Base-by-base conservation (phyloP, 2,113 vertebrate genomes). In the Polypterus senegalus region DNA sequence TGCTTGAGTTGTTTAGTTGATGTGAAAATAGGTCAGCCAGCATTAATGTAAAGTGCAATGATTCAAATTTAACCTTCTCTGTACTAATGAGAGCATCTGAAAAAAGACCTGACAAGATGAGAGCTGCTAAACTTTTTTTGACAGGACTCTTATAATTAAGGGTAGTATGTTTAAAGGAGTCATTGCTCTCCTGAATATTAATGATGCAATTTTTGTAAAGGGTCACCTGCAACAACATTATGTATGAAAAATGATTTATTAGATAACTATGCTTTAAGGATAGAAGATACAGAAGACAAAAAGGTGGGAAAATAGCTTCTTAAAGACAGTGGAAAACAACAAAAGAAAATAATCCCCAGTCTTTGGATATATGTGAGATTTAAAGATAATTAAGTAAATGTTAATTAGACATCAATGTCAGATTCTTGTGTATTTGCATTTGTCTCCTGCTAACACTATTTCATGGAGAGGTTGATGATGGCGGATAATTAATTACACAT, bases 61-160 rank as follows among this genome's bases (percentile, higher is more conserved):
- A 27, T 45, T 49, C 55, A n/a, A 5, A 58, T 64, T 56, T 61
- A 43, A 11, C 49, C 55, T 27, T 45, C 11, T 7, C 47, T 27
- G 65, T 51, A 62, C 67, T 71, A 71, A 65, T 61, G 60, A 76
- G 68, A 9, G 55, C 48, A 68, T 48, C 65, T 3, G 4, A 64
- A 74, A 65, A 46, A 5, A 63, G 47, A 57, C 62, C 53, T 60
- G 64, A 47, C 7, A 49, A 70, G 48, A 47, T 8, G 67, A 55
- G 3, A 63, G 48, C 63, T 6, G 45, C 8, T 51, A 69, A 67
- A 62, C 59, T 54, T 11, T 7, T 58, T 71, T 72, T 63, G 46
- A 49, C 61, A 61, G 66, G 62, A 61, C 2, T 69, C 63, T 74
- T 72, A 61, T 66, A 66, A 75, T 67, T 57, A 70, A 78, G 66